Conservation (phyloP, 1,140 invertebrate species). For the Aradophagus sp. region DNA sequence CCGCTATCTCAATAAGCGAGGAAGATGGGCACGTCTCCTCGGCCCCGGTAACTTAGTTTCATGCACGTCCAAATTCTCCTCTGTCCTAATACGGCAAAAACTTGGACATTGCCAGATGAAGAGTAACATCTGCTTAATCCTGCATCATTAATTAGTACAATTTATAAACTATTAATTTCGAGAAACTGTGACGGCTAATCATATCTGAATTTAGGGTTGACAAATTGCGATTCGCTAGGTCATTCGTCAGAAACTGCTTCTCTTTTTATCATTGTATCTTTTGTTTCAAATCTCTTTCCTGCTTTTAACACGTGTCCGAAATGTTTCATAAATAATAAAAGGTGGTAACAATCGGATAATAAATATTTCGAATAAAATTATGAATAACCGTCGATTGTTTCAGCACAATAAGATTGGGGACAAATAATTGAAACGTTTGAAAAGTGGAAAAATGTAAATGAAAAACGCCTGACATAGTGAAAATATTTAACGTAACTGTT, state of each 20-base stretch:
- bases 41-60: constrained; percentile 23
- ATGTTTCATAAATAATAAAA: no score
- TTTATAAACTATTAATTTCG: constrained; percentile 48
- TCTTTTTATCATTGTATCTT: not conserved
- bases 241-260: not conserved
- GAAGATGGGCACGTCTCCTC: constrained; percentile 22
- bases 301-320: no score
- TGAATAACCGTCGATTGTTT: no score
- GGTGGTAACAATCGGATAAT: no score
- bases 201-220: constrained; percentile 24
- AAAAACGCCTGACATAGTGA: no score
- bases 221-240: constrained; percentile 6
- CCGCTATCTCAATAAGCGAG: constrained; percentile 39
- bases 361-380: no score
- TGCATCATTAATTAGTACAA: constrained; percentile 43
- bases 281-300: not conserved
- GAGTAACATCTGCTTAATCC: constrained; percentile 46
- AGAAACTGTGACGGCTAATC: constrained; percentile 17
- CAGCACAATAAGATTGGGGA: no score
- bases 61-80: constrained; percentile 24
- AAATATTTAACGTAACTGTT: no score
- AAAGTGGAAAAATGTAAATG: no score
- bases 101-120: constrained; percentile 25
- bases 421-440: no score
- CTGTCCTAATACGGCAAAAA: constrained; percentile 40